Evolutionary conservation across 2,888 invertebrate genomes (phyloP).

Genomic region (Brenthis daphne): DNA sequence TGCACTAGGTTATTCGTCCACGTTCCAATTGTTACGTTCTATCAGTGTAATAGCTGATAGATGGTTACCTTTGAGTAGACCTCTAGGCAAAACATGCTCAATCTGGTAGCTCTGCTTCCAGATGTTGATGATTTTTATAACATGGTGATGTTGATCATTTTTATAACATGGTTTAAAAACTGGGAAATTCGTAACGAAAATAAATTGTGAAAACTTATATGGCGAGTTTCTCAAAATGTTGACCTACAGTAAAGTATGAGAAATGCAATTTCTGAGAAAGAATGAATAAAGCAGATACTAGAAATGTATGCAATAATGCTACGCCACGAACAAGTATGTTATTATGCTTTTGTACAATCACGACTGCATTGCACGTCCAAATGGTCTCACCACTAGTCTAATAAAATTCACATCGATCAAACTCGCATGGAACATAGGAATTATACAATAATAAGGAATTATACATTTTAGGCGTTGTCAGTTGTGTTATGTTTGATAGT

Average conservation of each 20-base stretch:
- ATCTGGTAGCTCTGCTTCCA: too few species aligned
- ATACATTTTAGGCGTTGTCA: not conserved
- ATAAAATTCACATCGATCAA: conserved; percentile 34
- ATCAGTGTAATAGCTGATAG: conserved; percentile 33
- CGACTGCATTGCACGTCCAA: conserved; percentile 40
- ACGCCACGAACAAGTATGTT: conserved; percentile 29
- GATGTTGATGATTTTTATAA: not conserved
- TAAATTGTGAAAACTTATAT: not conserved
- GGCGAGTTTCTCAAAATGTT: not conserved
- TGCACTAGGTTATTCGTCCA: conserved; percentile 44
- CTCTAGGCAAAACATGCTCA: not conserved
- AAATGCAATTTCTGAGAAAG: conserved; percentile 23
- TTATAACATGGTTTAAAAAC: not conserved
- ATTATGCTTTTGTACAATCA: conserved; percentile 39
- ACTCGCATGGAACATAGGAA: conserved; percentile 12
- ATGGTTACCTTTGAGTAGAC: conserved; percentile 27
- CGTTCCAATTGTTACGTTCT: conserved; percentile 46
- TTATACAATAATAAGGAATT: not conserved
- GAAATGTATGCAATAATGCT: conserved; percentile 28
- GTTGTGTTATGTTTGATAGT: not conserved
- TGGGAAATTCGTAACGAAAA: not conserved
- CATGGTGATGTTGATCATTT: too few species aligned
- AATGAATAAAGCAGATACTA: conserved; percentile 20
- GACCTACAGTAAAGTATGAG: not conserved
- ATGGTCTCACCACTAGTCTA: conserved; percentile 34